These are phyloP conservation scores for Tubulanus polymorphus DNA, from an alignment of 2,888 invertebrate genomes.

Conservation along the genomic window DNA sequence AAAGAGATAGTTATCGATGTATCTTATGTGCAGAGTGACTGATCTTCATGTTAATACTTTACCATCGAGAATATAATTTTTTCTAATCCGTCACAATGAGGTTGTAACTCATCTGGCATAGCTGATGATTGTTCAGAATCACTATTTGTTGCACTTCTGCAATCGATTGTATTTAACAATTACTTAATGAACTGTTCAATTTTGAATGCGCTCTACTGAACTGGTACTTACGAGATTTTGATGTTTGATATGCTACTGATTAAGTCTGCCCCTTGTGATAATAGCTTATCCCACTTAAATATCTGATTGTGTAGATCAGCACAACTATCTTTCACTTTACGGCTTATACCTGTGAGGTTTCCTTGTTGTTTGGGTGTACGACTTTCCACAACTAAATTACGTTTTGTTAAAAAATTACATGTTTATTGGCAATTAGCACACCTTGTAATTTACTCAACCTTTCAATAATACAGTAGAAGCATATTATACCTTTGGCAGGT, in stretches of 20 bases:
- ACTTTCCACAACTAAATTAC: background rate
- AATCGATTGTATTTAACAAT: too few species aligned
- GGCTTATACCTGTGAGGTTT: slow-evolving; percentile 60
- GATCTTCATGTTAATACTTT: background rate
- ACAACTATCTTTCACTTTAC: slow-evolving; percentile 59
- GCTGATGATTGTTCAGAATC: too few species aligned
- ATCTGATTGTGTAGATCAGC: slow-evolving; percentile 55
- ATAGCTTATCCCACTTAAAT: slow-evolving; percentile 34
- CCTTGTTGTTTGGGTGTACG: slow-evolving; percentile 23
- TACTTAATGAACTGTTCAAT: too few species aligned
- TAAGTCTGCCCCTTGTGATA: slow-evolving; percentile 27
- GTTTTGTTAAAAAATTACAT: too few species aligned
- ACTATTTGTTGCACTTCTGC: too few species aligned
- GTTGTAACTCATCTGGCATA: slow-evolving; percentile 24
- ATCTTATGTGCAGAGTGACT: too few species aligned
- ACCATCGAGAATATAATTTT: slow-evolving; percentile 24
- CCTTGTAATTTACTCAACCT: too few species aligned
- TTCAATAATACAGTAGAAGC: too few species aligned
- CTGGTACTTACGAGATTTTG: slow-evolving; percentile 26
- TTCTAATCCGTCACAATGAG: slow-evolving; percentile 25
- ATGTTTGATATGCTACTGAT: slow-evolving; percentile 36
- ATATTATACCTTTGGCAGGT: too few species aligned
- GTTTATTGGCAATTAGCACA: too few species aligned
- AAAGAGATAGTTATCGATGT: too few species aligned
- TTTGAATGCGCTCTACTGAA: too few species aligned